These are phyloP conservation scores for Aromia moschata DNA, from an alignment of 2,888 invertebrate species.

Conservation along the genomic window DNA sequence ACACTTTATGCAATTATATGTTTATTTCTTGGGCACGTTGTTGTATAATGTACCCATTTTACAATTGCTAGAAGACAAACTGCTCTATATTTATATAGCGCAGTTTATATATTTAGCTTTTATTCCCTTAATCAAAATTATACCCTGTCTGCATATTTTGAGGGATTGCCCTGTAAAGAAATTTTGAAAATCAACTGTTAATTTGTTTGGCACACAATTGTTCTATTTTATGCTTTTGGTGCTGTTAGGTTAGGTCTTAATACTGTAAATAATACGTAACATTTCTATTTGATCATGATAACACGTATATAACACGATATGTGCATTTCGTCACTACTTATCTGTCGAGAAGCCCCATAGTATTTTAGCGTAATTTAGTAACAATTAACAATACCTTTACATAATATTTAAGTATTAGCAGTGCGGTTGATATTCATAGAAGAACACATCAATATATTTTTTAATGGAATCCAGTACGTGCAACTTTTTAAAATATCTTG, in stretches of 20 bases:
- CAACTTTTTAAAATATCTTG: conserved; percentile 26
- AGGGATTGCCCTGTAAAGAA: too few species aligned
- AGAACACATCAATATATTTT: conserved; percentile 13
- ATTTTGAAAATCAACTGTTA: neutral
- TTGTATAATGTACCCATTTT: too few species aligned
- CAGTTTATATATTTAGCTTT: too few species aligned
- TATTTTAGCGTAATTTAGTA: conserved; percentile 6
- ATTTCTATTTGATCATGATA: conserved; percentile 15
- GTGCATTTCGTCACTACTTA: conserved; percentile 21
- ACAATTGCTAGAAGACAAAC: too few species aligned
- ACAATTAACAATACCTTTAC: conserved; percentile 18
- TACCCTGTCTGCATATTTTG: too few species aligned
- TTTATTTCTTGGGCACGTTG: too few species aligned
- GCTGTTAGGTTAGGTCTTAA: conserved; percentile 20
- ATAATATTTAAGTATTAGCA: conserved; percentile 13
- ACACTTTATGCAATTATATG: too few species aligned
- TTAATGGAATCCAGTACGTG: neutral
- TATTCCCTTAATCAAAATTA: too few species aligned
- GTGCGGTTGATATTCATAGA: neutral
- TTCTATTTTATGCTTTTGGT: conserved; percentile 18
- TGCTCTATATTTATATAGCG: too few species aligned
- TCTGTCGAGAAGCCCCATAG: conserved; percentile 11
- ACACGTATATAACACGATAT: conserved; percentile 7
- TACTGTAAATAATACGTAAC: conserved; percentile 22
- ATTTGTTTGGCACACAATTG: conserved; percentile 8